A percentile compares a stretch with the other conserved stretches of the same genome.
Evolutionary conservation across 2,888 invertebrate species (phyloP).

Genomic region (Pseudococcus longispinus): DNA sequence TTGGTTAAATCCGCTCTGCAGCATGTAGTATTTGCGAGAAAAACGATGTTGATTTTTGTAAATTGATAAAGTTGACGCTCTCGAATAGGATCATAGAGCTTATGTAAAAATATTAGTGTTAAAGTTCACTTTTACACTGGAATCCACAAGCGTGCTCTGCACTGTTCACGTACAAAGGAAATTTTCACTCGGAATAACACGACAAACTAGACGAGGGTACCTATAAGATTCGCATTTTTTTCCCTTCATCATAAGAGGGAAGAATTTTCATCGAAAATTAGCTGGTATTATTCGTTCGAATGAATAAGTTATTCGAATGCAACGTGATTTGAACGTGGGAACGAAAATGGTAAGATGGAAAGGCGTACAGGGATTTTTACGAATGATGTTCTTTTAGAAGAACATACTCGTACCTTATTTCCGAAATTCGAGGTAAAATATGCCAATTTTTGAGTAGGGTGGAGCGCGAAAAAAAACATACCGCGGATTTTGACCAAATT

Average conservation of each 20-base stretch:
- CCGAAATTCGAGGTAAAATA: too few relatives aligned
- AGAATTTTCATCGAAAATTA: not conserved
- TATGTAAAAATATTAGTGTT: not conserved
- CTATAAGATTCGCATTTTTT: not conserved
- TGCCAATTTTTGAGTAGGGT: too few relatives aligned
- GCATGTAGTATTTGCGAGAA: not conserved
- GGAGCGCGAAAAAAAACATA: too few relatives aligned
- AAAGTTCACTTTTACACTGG: not conserved
- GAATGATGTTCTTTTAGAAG: too few relatives aligned
- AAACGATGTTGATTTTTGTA: conserved; percentile 22
- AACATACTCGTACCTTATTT: too few relatives aligned
- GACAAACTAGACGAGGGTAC: not conserved
- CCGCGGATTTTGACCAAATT: too few relatives aligned
- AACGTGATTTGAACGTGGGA: not conserved
- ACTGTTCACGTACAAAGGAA: not conserved
- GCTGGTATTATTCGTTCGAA: not conserved
- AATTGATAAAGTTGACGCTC: conserved; percentile 17
- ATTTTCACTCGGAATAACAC: not conserved
- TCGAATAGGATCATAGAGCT: conserved; percentile 6
- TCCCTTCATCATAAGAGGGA: not conserved
- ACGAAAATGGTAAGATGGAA: not conserved
- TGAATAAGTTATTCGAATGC: not conserved
- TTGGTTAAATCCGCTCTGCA: not conserved
- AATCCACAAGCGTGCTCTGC: not conserved
- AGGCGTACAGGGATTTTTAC: too few relatives aligned